Percentiles rank a stretch among this genome's conserved stretches.
Evolutionary conservation across 2,113 vertebrate species (phyloP).

Genomic region (Procapra przewalskii): DNA sequence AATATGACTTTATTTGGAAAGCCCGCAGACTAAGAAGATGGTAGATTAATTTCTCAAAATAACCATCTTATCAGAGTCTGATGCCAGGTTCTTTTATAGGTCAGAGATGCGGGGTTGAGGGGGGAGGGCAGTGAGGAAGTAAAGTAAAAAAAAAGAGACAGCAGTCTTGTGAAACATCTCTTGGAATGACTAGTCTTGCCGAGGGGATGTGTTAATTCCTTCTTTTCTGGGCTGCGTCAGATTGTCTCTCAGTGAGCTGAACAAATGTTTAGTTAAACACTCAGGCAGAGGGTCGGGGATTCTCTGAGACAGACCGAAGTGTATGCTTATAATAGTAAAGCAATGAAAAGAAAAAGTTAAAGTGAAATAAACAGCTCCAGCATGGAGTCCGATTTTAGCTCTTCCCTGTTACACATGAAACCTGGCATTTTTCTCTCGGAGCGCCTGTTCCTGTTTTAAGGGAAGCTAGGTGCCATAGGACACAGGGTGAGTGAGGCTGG

Average conservation of each 20-base stretch:
- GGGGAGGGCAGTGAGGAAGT: not conserved
- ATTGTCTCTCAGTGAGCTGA: not conserved
- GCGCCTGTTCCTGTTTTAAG: fast-evolving
- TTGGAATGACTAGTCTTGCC: not conserved
- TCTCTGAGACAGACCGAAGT: not conserved
- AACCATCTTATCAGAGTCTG: not conserved
- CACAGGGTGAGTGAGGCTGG: not conserved
- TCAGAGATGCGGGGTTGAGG: not conserved
- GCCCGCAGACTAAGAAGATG: not conserved
- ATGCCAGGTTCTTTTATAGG: not conserved
- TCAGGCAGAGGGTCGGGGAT: not conserved
- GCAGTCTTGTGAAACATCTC: not conserved
- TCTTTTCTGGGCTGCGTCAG: not conserved
- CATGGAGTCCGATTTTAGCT: not conserved
- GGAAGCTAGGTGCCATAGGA: not conserved
- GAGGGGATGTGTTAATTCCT: not conserved
- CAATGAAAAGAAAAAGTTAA: not conserved
- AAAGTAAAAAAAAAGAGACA: not conserved
- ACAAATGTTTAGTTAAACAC: not conserved
- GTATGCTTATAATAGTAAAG: not conserved
- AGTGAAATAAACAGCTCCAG: not conserved
- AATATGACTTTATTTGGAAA: not conserved
- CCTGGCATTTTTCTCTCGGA: fast-evolving
- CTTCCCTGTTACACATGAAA: not conserved
- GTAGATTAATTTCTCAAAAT: not conserved